phyloP scores from a whole-genome alignment of 2,888 invertebrate genomes.

The Mesorhabditis spiculigera region DNA sequence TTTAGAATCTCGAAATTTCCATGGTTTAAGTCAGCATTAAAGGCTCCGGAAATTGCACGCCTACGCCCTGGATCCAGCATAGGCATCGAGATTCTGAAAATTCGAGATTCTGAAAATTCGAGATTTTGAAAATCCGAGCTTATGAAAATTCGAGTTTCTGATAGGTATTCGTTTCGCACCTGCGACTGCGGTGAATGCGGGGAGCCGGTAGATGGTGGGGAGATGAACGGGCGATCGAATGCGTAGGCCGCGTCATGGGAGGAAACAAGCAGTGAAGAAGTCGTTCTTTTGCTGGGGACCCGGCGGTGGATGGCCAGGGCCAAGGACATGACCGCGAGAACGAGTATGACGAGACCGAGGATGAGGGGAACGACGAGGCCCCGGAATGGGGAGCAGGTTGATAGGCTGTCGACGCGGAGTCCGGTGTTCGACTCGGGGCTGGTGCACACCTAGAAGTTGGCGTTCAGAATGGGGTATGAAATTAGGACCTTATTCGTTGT shows the following conservation, averaged over 20 bases:
- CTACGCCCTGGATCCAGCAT: too few relatives aligned
- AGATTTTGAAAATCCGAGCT: too few relatives aligned
- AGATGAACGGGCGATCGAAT: slow-evolving; percentile 20
- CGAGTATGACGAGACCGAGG: slow-evolving; percentile 26
- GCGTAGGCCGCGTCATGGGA: slow-evolving; percentile 30
- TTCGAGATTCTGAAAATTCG: too few relatives aligned
- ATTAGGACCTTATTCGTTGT: too few relatives aligned
- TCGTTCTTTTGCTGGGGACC: background rate
- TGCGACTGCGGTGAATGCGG: slow-evolving; percentile 16
- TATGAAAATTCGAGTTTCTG: too few relatives aligned
- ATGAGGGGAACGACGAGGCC: slow-evolving; percentile 32
- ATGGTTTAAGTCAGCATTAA: too few relatives aligned
- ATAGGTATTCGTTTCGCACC: background rate
- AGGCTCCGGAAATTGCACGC: too few relatives aligned
- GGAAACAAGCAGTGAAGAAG: background rate
- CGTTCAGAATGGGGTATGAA: background rate
- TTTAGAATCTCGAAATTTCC: too few relatives aligned
- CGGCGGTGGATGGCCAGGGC: slow-evolving; percentile 25
- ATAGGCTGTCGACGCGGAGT: slow-evolving; percentile 17
- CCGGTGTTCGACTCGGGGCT: background rate
- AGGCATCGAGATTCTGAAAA: too few relatives aligned
- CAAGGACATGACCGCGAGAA: slow-evolving; percentile 31
- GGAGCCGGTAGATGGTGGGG: slow-evolving; percentile 25
- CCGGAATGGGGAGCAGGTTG: slow-evolving; percentile 23
- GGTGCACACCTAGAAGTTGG: background rate